Conservation (phyloP, 2,888 invertebrate species). For the Oscheius sp. region DNA sequence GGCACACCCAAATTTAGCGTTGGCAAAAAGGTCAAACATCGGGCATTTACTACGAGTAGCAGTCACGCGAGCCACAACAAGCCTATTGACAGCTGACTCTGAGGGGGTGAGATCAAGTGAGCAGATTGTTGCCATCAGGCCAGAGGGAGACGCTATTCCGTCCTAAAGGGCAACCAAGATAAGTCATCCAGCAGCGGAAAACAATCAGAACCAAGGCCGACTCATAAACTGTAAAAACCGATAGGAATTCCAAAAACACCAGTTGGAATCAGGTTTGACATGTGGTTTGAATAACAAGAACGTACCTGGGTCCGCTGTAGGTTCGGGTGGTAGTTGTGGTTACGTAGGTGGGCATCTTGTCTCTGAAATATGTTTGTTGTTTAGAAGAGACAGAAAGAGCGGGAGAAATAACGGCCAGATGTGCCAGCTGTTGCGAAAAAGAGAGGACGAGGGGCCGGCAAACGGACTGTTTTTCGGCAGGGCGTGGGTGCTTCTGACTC, state of each 20-base stretch:
- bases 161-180: neutral
- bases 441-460: neutral
- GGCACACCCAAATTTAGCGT: conserved; percentile 23
- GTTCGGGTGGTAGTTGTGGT: conserved; percentile 27
- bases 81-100: conserved; percentile 23
- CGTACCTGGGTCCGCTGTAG: neutral
- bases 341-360: conserved; percentile 28
- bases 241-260: no score
- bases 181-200: neutral
- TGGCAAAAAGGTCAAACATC: conserved; percentile 17
- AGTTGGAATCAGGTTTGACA: neutral
- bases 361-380: conserved; percentile 22
- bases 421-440: conserved; percentile 18
- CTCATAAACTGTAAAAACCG: neutral
- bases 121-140: neutral
- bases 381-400: neutral
- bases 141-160: neutral
- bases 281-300: neutral
- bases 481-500: conserved; percentile 14
- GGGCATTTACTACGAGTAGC: conserved; percentile 4
- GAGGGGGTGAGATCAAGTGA: neutral
- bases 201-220: neutral
- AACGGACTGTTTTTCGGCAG: conserved; percentile 19
- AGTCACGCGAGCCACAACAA: conserved; percentile 28
- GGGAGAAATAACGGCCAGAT: neutral